Evolutionary conservation across 2,113 vertebrate species (phyloP), one percentile per base, ranked within the genome.

Genomic region (Hiodon alosoides): DNA sequence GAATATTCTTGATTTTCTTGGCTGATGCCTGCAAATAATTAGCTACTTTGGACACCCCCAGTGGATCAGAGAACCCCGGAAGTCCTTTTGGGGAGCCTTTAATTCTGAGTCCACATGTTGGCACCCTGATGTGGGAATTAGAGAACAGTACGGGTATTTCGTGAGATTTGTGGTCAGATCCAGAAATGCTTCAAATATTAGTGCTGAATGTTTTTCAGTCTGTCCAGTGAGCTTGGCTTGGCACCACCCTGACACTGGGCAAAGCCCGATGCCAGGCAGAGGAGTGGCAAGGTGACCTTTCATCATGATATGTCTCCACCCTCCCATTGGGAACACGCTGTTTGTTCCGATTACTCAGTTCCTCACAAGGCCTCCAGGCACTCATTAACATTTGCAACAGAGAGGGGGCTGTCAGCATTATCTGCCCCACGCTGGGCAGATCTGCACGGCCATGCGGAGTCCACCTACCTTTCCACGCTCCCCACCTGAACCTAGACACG

Each of bases 371-470:
- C 51, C 76, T 53, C 76, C 74, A n/a, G 68, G 83, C 80, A 53
- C 71, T 51, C 78, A 82, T 70, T 77, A 84, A 83, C 81, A 81
- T 85, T 83, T 85, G 65, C 71, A 54, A 53, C 58, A 51, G 61
- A 73, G 75, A 17, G 54, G 57, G 48, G 76, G 75, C 50, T 62
- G 81, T 76, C 47, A 69, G 67, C 31, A 59, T 65, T 3, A 65
- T 65, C 3, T 71, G 76, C 59, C 5, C 69, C 86, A 80, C 73
- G 77, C 86, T 83, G 85, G 54, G 83, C 70, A 10, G 7, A 11
- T 71, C 68, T 71, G 68, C 46, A 66, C 58, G 14, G 14, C 65
- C 59, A 60, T 17, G 14, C 50, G 53, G 65, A 9, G 8, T 46
- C 72, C 51, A 46, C 13, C 61, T 5, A 55, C 14, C 3, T 46